Evolutionary conservation across 2,113 vertebrate genomes (phyloP).

Genomic region (Egretta garzetta): DNA sequence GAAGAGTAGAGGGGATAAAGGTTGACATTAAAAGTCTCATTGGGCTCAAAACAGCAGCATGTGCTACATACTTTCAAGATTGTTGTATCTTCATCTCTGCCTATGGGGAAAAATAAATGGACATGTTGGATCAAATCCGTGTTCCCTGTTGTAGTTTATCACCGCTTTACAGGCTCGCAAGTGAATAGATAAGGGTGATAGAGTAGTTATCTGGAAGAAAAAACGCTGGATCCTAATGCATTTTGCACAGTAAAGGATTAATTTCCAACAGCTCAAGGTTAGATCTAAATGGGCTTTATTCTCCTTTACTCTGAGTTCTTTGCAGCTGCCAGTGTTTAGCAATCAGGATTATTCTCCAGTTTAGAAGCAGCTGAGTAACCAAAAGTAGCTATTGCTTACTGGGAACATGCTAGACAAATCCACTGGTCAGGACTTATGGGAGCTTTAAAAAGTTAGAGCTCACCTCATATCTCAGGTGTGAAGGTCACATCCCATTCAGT

Average conservation of each 20-base stretch:
- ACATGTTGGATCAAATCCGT: neutral
- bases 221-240: neutral
- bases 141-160: neutral
- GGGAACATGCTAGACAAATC: neutral
- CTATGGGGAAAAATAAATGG: conserved; percentile 34
- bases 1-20: neutral
- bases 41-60: conserved; percentile 47
- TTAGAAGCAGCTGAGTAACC: neutral
- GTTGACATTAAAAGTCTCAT: neutral
- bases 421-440: neutral
- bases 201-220: neutral
- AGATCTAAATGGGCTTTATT: neutral
- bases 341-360: neutral
- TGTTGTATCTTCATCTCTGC: conserved; percentile 31
- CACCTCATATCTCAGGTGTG: too few species aligned
- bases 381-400: neutral
- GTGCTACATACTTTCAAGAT: neutral
- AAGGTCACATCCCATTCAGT: neutral
- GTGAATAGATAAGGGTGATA: conserved; percentile 6
- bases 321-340: neutral
- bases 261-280: neutral
- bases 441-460: neutral
- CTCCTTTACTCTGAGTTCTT: neutral
- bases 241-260: neutral
- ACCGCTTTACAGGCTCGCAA: neutral